Percentiles rank a stretch among this genome's conserved stretches.
Evolutionary conservation across 2,888 invertebrate genomes (phyloP).

Genomic region (Leucoma salicis): DNA sequence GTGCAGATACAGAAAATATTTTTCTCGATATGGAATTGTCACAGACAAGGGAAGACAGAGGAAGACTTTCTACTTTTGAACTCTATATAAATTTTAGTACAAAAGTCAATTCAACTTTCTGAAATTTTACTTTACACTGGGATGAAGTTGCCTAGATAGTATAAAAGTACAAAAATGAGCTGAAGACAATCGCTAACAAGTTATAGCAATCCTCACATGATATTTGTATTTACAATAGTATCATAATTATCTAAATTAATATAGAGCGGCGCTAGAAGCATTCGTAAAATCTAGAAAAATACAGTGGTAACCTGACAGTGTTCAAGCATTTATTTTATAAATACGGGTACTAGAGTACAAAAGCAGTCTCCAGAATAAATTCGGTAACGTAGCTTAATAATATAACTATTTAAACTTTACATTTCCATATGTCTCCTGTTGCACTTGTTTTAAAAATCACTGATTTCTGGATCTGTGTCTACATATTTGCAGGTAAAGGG

Average conservation of each 20-base stretch:
- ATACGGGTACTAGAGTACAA: slow-evolving; percentile 74
- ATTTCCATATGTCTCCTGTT: slow-evolving; percentile 43
- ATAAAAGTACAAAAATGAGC: slow-evolving; percentile 80
- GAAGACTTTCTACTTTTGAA: slow-evolving; percentile 66
- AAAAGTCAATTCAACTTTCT: slow-evolving; percentile 40
- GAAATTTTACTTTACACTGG: slow-evolving; percentile 25
- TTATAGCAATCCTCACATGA: slow-evolving; percentile 52
- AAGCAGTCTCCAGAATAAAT: slow-evolving; percentile 84
- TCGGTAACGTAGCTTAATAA: slow-evolving; percentile 81
- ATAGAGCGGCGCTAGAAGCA: slow-evolving; percentile 52
- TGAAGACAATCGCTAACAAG: slow-evolving; percentile 49
- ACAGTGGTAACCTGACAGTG: slow-evolving; percentile 75
- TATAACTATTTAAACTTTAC: slow-evolving; percentile 55
- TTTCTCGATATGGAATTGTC: slow-evolving; percentile 49
- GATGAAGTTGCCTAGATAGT: slow-evolving; percentile 46
- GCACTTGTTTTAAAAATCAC: slow-evolving; percentile 77
- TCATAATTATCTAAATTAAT: slow-evolving; percentile 40
- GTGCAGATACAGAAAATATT: slow-evolving; percentile 43
- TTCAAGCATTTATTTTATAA: slow-evolving; percentile 70
- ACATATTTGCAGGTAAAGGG: slow-evolving; percentile 90
- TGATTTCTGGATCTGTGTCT: slow-evolving; percentile 86
- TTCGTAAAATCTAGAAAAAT: slow-evolving; percentile 72
- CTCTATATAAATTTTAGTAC: slow-evolving; percentile 37
- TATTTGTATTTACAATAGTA: slow-evolving; percentile 57
- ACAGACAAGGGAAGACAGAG: slow-evolving; percentile 64